Evolutionary conservation across 2,888 invertebrate species (phyloP), one percentile per base, ranked within the genome.

Genomic region (Dolichomitus sp.): DNA sequence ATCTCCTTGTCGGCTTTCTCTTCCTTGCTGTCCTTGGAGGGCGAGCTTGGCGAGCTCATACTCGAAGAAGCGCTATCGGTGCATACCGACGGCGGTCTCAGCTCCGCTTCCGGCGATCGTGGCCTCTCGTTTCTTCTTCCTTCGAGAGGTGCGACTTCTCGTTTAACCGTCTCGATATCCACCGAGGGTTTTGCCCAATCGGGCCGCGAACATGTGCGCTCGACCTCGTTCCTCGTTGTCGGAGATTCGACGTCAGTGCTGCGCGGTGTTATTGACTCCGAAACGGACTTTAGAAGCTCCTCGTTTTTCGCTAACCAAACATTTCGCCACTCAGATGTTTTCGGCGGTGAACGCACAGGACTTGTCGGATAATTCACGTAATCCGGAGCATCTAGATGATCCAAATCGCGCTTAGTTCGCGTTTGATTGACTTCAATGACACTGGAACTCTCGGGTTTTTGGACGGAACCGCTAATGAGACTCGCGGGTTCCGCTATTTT

Each of bases 1-100:
- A 92, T 87, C 81, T 93, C 93, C 80, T 92, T 92, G 33, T 93
- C 92, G 40, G 92, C 93, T 77, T 93, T 93, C 86, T 93, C 92
- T 70, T 93, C 92, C 66, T 92, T 93, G 79, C 92, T 93, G 77
- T 93, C 92, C 82, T 92, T 92, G 17, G 92, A 93, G 30, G 92
- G 91, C 50, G 92, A 93, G 87, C 92, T 93, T 14, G 92, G 92
- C 42, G 93, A 92, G 80, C 92, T 93, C 91, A 92, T 92, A 80
- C 92, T 92, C 54, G 93, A 92, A 45, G 91, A 92, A 50, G 91
- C 91, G 82, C 92, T 93, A 72, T 92, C 92, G 3, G 91, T 91
- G 72, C 89, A 89, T 48, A 87, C 89, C 9, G 92, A 91, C 14
- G 91, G 88, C 78, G 92, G 90, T 84, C 92, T 89, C 54, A 92